Evolutionary conservation across 2,797 vertebrate species (phyloP), one percentile per base, ranked within the genome.

Genomic region (Pterois miles): DNA sequence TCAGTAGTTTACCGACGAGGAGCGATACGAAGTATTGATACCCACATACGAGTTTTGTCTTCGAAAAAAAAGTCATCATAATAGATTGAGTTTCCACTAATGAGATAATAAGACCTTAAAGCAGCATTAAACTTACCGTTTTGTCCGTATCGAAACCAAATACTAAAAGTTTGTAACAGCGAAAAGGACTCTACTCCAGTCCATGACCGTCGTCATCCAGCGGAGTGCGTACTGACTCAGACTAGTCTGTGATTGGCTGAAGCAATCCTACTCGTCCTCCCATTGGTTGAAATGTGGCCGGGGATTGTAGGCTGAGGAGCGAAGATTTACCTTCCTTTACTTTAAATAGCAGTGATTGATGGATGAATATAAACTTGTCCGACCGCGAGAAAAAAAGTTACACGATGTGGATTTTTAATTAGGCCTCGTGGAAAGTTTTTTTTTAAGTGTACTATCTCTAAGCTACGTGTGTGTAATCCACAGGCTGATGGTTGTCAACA

Each of bases 261-360:
- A 14, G 36, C 46, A 1, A 58, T 18, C 20, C 10, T 50, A 12
- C 4, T 14, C 70, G 57, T 3, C 5, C 52, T 74, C 1, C 66
- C 7, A 93, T 94, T 94, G 93, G 92, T 29, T 38, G 10, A 73
- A 5, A 69, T 38, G 68, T 14, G 81, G 48, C 43, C 1, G 33
- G 29, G 57, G 80, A 5, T 62, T 83, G 80, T 34, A 29, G 78
- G 63, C 83, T 52, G 65, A 9, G 66, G 69, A 81, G 64, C 50
- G 38, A 71, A 87, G 81, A 85, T 86, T 86, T 85, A 85, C 86
- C 80, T 88, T 86, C 81, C 52, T 60, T 54, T 13, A 46, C 86
- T 88, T 89, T 88, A 91, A 92, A 91, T 91, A 89, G 84, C 75
- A 57, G 31, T 58, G 64, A 67, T 69, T 66, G 81, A 71, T 76